phyloP scores from a whole-genome alignment of 92 coral and sea anemone species.

The Parazoanthus swiftii region DNA sequence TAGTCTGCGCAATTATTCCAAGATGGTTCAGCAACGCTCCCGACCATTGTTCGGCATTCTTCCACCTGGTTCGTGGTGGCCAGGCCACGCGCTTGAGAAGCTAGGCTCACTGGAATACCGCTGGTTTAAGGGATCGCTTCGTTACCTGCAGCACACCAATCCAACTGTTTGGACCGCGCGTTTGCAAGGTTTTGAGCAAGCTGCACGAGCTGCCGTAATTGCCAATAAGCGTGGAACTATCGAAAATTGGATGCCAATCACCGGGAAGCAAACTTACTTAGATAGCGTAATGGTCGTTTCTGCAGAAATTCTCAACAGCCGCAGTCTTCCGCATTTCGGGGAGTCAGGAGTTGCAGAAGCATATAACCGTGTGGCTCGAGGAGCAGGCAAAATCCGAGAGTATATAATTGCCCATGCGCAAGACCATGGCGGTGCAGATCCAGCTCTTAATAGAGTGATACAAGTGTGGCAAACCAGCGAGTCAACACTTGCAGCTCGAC shows the following conservation, averaged over 20 bases:
- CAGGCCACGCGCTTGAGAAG: background rate
- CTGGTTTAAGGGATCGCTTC: conserved; percentile 7
- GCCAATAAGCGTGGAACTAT: background rate
- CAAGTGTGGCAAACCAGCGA: background rate
- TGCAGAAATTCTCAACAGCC: background rate
- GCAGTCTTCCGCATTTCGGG: background rate
- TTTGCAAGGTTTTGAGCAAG: background rate
- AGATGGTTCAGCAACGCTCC: background rate
- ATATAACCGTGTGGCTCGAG: background rate
- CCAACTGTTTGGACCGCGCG: background rate
- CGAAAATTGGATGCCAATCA: background rate
- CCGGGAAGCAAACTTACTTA: background rate
- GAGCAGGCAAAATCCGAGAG: background rate
- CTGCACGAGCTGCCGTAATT: background rate
- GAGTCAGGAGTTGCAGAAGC: background rate
- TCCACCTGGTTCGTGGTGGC: background rate
- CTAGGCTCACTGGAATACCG: conserved; percentile 3
- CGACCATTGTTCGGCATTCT: background rate
- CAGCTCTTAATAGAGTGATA: background rate
- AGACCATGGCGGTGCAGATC: background rate
- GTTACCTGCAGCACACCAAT: background rate
- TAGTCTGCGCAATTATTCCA: too few relatives aligned
- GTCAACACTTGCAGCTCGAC: background rate
- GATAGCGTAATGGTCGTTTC: background rate
- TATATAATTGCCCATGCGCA: background rate